Conservation (phyloP, 2,888 invertebrate genomes). For the Lymantria dispar region DNA sequence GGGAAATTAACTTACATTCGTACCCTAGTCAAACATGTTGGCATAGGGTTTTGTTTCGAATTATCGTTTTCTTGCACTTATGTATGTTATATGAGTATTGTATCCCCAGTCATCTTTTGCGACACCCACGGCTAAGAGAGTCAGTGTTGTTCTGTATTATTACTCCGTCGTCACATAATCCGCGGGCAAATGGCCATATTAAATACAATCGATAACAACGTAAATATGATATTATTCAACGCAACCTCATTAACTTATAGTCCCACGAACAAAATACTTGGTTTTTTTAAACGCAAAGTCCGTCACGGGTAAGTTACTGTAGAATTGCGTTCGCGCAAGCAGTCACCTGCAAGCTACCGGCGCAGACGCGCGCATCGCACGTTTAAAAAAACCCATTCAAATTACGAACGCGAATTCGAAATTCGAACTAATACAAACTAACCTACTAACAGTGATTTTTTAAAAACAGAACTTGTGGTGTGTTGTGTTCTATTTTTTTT, state of each 20-base stretch:
- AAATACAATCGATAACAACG: conserved; percentile 10
- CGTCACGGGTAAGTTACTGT: conserved; percentile 61
- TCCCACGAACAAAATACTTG: conserved; percentile 59
- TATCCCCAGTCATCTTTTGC: too few relatives aligned
- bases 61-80: too few relatives aligned
- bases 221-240: conserved; percentile 14
- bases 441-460: conserved; percentile 52
- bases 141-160: too few relatives aligned
- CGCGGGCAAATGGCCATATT: neutral
- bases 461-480: conserved; percentile 50
- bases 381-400: conserved; percentile 26
- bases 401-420: conserved; percentile 55
- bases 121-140: too few relatives aligned
- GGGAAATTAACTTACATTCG: too few relatives aligned
- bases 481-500: conserved; percentile 41
- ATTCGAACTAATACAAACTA: conserved; percentile 47
- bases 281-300: conserved; percentile 40
- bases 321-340: conserved; percentile 38
- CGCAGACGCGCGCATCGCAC: conserved; percentile 57
- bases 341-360: conserved; percentile 77
- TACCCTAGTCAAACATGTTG: too few relatives aligned
- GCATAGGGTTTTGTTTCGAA: too few relatives aligned
- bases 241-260: conserved; percentile 31
- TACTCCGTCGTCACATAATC: too few relatives aligned
- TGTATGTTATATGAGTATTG: too few relatives aligned